Evolutionary conservation across 2,888 invertebrate species (phyloP).

Genomic region (Epistrophe grossulariae): DNA sequence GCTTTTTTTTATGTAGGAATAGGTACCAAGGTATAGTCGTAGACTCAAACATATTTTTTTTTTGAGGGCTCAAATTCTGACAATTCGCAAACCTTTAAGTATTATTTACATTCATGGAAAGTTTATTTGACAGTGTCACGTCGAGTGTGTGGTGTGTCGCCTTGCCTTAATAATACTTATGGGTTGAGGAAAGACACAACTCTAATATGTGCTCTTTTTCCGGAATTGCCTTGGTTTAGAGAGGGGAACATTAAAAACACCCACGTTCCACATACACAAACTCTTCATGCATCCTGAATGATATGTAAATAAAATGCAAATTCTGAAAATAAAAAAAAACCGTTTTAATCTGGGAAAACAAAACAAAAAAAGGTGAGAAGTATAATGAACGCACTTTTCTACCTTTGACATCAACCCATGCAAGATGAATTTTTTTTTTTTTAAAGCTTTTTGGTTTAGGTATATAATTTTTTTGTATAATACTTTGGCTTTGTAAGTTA

Average conservation of each 20-base stretch:
- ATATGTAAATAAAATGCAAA: not conserved
- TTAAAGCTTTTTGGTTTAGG: not conserved
- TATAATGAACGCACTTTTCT: slow-evolving; percentile 9
- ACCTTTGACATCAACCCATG: slow-evolving; percentile 11
- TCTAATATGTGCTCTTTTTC: not conserved
- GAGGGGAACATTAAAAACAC: not conserved
- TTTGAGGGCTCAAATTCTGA: slow-evolving; percentile 18
- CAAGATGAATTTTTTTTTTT: not conserved
- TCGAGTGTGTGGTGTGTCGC: not conserved
- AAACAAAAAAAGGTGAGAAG: not conserved
- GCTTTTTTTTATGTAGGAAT: not conserved
- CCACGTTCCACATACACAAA: not conserved
- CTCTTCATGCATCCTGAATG: not conserved
- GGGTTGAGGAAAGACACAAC: not conserved
- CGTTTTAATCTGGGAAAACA: not conserved
- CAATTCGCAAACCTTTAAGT: slow-evolving; percentile 24
- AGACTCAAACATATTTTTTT: not conserved
- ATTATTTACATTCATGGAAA: slow-evolving; percentile 20
- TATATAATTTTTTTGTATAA: not conserved
- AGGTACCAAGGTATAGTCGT: not conserved
- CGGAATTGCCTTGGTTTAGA: not conserved
- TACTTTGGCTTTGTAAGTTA: no score
- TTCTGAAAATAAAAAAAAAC: not conserved
- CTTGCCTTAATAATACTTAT: not conserved
- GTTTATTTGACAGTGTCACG: slow-evolving; percentile 36